Evolutionary conservation across 2,797 vertebrate species (phyloP).

Genomic region (Microctenopoma lineatum): DNA sequence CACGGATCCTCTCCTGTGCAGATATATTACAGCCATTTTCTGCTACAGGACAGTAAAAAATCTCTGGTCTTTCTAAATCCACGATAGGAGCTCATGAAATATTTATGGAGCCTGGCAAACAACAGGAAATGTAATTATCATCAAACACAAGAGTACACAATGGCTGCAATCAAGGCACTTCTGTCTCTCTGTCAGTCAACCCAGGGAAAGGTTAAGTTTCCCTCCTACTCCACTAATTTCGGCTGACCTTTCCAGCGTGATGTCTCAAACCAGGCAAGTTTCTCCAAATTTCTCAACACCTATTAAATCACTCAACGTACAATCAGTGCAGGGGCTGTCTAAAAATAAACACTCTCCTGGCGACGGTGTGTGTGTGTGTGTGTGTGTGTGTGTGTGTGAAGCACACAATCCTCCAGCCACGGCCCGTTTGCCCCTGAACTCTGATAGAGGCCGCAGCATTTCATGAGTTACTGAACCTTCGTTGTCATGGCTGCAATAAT

Average conservation of each 20-base stretch:
- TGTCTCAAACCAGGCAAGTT: conserved; percentile 58
- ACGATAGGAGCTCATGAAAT: conserved; percentile 61
- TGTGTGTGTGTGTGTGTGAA: not conserved
- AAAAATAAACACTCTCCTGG: conserved; percentile 62
- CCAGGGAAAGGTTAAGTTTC: conserved; percentile 71
- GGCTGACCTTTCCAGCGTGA: conserved; percentile 69
- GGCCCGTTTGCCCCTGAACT: not conserved
- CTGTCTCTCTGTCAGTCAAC: conserved; percentile 66
- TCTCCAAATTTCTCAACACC: conserved; percentile 48
- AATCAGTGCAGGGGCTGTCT: conserved; percentile 54
- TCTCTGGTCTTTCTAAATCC: conserved; percentile 35
- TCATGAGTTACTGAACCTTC: not conserved
- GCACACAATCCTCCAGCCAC: not conserved
- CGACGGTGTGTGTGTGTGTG: not conserved
- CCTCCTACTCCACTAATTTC: conserved; percentile 64
- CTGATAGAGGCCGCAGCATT: not conserved
- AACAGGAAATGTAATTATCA: conserved; percentile 84
- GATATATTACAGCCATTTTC: conserved; percentile 16
- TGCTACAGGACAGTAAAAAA: conserved; percentile 27
- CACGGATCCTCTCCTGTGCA: not conserved
- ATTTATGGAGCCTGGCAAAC: conserved; percentile 73
- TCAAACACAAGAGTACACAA: conserved; percentile 79
- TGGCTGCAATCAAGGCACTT: conserved; percentile 82
- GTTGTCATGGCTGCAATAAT: not conserved
- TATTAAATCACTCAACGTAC: conserved; percentile 68